These are phyloP conservation scores for Ailurus styani DNA, from an alignment of 2,113 vertebrate genomes.

Conservation along the genomic window DNA sequence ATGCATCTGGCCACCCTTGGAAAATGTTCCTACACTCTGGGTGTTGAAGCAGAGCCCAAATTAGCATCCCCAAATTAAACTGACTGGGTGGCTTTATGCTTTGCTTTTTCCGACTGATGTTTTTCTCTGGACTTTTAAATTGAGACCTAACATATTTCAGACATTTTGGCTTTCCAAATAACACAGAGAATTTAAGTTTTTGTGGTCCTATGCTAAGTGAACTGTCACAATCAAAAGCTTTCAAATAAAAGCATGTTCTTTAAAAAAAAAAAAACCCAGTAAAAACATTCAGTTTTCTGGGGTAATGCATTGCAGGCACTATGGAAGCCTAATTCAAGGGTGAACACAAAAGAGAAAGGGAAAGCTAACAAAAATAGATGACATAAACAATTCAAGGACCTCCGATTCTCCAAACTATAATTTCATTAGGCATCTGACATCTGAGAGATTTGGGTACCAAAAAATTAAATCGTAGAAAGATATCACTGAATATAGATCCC, in stretches of 20 bases:
- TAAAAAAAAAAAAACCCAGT: not conserved
- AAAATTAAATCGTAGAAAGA: not conserved
- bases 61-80: not conserved
- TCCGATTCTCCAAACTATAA: not conserved
- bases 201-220: not conserved
- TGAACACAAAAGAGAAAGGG: not conserved
- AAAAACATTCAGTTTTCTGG: not conserved
- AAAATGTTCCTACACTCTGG: not conserved
- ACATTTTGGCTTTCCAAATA: not conserved
- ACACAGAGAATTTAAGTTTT: not conserved
- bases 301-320: not conserved
- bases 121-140: not conserved
- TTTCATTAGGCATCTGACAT: not conserved
- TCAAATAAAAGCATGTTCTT: not conserved
- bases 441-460: not conserved
- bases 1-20: not conserved
- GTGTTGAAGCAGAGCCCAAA: not conserved
- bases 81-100: not conserved
- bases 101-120: not conserved
- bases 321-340: not conserved
- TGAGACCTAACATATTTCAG: not conserved
- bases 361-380: not conserved
- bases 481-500: not conserved
- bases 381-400: not conserved
- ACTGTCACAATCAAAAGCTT: not conserved